Conservation (phyloP, 1,140 invertebrate species). For the Aphis gossypii region DNA sequence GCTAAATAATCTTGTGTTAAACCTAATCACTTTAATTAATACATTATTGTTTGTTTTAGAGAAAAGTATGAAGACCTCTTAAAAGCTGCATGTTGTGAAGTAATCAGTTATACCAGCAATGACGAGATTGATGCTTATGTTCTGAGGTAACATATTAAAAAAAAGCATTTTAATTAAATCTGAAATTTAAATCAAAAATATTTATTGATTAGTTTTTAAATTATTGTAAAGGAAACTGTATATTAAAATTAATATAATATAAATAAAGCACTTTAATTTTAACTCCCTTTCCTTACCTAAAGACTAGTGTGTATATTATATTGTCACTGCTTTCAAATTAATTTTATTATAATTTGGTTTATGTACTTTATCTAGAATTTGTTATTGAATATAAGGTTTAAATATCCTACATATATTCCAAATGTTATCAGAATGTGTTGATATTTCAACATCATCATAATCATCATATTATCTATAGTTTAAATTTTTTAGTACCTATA, state of each 20-base stretch:
- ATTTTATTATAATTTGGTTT: too few species aligned
- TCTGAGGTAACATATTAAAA: conserved; percentile 78
- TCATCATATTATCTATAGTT: background rate
- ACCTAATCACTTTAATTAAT: background rate
- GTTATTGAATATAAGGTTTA: too few species aligned
- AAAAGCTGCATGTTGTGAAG: conserved; percentile 93
- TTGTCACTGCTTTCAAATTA: background rate
- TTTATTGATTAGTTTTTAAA: background rate
- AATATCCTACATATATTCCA: too few species aligned
- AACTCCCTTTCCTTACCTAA: background rate
- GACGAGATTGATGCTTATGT: conserved; percentile 95
- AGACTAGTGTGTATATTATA: background rate
- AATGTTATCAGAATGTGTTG: background rate
- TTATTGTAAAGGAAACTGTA: background rate
- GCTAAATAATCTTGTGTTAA: background rate
- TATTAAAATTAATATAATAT: background rate
- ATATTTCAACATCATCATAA: too few species aligned
- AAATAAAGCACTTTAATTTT: background rate
- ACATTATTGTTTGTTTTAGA: conserved; percentile 70
- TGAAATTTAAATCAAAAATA: background rate
- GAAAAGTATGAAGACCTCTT: conserved; percentile 85
- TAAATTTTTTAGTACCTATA: too few species aligned
- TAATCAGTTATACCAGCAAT: conserved; percentile 90
- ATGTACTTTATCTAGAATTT: background rate
- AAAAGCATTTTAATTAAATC: background rate